A percentile compares a stretch with the other conserved stretches of the same genome.
Conservation (phyloP, 2,113 vertebrate genomes). For the Erpornis zantholeuca region DNA sequence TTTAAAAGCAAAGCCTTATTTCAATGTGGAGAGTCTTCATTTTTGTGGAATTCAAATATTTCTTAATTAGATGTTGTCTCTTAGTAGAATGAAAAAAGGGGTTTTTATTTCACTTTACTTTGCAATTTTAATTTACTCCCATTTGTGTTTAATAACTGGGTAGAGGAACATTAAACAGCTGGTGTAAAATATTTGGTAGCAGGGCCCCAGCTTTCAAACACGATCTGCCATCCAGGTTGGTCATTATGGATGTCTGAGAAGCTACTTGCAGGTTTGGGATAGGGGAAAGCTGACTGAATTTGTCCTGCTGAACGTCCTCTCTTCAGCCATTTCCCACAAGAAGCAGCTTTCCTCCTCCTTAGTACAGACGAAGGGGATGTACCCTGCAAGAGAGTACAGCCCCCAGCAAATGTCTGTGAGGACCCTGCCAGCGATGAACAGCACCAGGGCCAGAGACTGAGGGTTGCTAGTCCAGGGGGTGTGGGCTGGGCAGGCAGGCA, state of each 20-base stretch:
- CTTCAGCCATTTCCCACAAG: neutral
- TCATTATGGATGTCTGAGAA: neutral
- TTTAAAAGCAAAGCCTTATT: conserved; percentile 61
- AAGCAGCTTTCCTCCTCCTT: neutral
- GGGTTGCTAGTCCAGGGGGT: too few species aligned
- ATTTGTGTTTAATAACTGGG: conserved; percentile 71
- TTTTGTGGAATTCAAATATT: conserved; percentile 75
- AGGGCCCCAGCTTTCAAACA: neutral
- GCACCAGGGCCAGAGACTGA: neutral
- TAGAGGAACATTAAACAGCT: conserved; percentile 67
- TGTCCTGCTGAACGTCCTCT: neutral
- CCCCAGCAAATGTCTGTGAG: neutral
- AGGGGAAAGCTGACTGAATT: neutral
- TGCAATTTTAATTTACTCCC: conserved; percentile 68
- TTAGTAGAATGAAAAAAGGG: conserved; percentile 58
- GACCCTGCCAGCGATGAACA: neutral
- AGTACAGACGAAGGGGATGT: neutral
- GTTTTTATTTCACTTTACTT: conserved; percentile 67
- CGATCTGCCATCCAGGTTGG: neutral
- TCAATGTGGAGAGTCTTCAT: conserved; percentile 43
- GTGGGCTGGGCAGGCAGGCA: neutral
- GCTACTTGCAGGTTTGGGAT: neutral
- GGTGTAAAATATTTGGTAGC: conserved; percentile 48
- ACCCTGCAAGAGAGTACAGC: neutral
- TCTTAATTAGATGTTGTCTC: conserved; percentile 73